phyloP scores from a whole-genome alignment of 2,888 invertebrate species.

The Agyllia agylla region DNA sequence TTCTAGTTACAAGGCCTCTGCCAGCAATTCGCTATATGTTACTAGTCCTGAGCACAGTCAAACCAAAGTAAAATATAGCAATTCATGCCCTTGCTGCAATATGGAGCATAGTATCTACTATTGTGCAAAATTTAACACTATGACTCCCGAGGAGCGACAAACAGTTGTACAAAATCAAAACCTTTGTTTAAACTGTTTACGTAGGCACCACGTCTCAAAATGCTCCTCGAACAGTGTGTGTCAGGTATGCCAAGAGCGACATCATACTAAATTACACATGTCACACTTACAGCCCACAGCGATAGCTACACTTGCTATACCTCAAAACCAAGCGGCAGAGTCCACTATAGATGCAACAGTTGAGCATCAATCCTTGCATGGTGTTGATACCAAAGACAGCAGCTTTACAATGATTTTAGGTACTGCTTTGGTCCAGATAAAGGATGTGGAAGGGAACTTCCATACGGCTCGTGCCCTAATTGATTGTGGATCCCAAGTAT shows the following conservation, averaged over 20 bases:
- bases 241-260: neutral
- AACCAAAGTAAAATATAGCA: neutral
- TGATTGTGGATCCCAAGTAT: constrained; percentile 17
- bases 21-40: neutral
- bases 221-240: neutral
- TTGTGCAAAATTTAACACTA: constrained; percentile 1
- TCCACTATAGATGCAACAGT: neutral
- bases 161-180: neutral
- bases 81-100: neutral
- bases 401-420: constrained; percentile 1
- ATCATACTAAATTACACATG: neutral
- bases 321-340: neutral
- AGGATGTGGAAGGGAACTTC: neutral
- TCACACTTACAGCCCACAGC: neutral
- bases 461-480: constrained; percentile 4
- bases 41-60: neutral
- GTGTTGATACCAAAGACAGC: neutral
- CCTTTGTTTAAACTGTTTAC: constrained; percentile 9
- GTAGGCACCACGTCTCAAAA: neutral
- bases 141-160: constrained; percentile 5
- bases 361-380: neutral
- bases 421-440: neutral
- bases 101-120: neutral
- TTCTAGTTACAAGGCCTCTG: neutral
- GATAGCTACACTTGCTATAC: neutral